Evolutionary conservation across 2,113 vertebrate genomes (phyloP).

Genomic region (Macrotis lagotis): DNA sequence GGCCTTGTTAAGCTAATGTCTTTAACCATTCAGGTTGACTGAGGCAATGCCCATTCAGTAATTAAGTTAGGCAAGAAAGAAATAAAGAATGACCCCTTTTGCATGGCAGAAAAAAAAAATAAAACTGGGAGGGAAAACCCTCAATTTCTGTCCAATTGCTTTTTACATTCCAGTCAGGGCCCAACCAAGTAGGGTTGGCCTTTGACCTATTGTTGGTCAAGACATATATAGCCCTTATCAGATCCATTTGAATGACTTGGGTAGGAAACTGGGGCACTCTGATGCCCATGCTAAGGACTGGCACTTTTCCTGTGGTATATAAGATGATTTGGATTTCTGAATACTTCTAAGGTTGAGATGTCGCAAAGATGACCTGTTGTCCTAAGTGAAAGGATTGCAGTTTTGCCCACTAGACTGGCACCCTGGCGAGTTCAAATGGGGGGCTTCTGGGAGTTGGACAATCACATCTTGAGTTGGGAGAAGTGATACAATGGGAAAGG

Average conservation of each 20-base stretch:
- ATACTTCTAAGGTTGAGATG: neutral
- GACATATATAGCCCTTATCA: neutral
- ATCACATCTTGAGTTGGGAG: neutral
- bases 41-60: no score
- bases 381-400: no score
- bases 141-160: no score
- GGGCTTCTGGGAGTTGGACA: neutral
- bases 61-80: no score
- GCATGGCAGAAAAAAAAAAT: no score
- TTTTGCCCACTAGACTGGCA: neutral
- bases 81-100: no score
- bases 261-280: neutral
- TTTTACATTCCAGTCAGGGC: no score
- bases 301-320: neutral
- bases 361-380: neutral
- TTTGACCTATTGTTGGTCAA: no score
- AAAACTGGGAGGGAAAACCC: no score
- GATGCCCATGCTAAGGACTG: neutral
- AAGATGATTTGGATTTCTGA: neutral
- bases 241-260: neutral
- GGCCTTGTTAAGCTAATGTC: no score
- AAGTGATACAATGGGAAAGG: neutral
- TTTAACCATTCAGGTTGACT: no score
- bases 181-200: no score
- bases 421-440: neutral